These are phyloP conservation scores for Nasua narica DNA, from an alignment of 2,797 vertebrate genomes.

Conservation along the genomic window DNA sequence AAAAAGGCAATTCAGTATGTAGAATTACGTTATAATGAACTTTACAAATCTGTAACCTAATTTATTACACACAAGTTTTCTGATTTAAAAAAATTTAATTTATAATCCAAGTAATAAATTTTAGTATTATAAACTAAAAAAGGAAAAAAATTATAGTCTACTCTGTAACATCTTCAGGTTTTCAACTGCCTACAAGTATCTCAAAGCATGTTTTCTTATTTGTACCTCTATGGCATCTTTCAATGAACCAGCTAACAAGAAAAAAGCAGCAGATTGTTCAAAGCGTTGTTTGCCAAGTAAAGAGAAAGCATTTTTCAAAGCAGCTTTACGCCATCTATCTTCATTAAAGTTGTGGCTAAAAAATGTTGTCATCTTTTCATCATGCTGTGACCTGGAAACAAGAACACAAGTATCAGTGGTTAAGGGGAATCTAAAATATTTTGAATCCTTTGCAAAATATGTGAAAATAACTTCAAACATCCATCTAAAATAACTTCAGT, in stretches of 20 bases:
- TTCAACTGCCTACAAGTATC: neutral
- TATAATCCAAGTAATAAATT: neutral
- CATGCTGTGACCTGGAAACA: constrained; percentile 92
- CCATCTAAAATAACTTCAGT: neutral
- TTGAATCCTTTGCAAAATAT: neutral
- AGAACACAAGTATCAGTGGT: constrained; percentile 39
- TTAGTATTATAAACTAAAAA: neutral
- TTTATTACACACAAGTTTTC: neutral
- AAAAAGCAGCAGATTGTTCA: constrained; percentile 98
- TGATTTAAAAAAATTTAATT: neutral
- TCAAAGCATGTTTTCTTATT: neutral
- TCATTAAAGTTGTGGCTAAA: constrained; percentile 99
- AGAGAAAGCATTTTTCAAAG: constrained; percentile 98
- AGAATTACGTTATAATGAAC: constrained; percentile 10
- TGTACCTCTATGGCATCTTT: constrained; percentile 98
- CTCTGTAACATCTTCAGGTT: neutral
- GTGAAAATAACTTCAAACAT: neutral
- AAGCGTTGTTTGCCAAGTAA: constrained; percentile 98
- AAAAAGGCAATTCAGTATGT: neutral
- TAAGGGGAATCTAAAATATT: neutral
- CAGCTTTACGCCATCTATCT: constrained; percentile 97
- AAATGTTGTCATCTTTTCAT: constrained; percentile 98
- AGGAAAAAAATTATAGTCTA: neutral
- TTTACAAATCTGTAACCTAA: constrained; percentile 1
- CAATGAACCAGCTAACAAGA: constrained; percentile 96